These are phyloP conservation scores for Chorisops tibialis DNA, from an alignment of 2,888 invertebrate species.

Conservation along the genomic window DNA sequence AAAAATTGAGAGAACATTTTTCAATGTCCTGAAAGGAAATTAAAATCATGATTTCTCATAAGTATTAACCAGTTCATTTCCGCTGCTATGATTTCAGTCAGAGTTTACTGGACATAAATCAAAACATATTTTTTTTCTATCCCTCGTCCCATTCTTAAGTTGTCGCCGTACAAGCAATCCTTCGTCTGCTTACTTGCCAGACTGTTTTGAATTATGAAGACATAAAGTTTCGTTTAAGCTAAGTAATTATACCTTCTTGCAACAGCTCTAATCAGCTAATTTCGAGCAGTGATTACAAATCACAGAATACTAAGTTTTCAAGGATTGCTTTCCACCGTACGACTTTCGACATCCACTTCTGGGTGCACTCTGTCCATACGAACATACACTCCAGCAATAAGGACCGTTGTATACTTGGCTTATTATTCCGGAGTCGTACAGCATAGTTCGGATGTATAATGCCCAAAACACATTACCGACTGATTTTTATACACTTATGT, in stretches of 20 bases:
- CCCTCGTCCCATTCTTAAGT: too few relatives aligned
- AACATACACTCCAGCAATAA: too few relatives aligned
- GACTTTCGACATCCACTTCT: too few relatives aligned
- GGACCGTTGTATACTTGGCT: not conserved
- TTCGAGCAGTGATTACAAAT: constrained; percentile 17
- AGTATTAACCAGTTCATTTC: not conserved
- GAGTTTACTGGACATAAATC: too few relatives aligned
- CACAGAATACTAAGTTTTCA: not conserved
- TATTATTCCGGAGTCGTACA: constrained; percentile 29
- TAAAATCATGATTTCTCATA: not conserved
- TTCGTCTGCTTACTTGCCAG: too few relatives aligned
- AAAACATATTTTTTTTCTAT: too few relatives aligned
- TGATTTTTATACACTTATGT: constrained; percentile 33
- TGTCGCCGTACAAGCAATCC: not conserved
- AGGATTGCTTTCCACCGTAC: too few relatives aligned
- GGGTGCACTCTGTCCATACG: too few relatives aligned
- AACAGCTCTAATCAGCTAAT: constrained; percentile 21
- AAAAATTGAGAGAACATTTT: too few relatives aligned
- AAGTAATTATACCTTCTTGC: constrained; percentile 14
- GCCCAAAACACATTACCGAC: constrained; percentile 34
- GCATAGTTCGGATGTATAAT: constrained; percentile 29
- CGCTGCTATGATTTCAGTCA: not conserved
- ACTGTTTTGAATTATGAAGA: constrained; percentile 1
- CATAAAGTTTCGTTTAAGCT: constrained; percentile 13
- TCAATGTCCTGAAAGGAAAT: not conserved